Base-by-base conservation (phyloP, 2,113 vertebrate genomes). In the Percina caprodes region DNA sequence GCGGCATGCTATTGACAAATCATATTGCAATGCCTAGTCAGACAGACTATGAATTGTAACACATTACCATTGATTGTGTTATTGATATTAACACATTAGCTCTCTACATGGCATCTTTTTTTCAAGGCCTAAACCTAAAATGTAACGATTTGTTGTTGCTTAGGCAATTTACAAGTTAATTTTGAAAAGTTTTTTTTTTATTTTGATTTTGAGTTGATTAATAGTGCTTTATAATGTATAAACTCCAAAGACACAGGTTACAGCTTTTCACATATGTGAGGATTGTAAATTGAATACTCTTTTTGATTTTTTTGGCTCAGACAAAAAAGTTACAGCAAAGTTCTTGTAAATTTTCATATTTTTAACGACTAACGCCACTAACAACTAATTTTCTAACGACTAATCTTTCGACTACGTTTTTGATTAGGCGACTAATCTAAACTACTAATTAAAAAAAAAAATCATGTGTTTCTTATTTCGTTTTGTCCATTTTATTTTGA, bases 1-100 rank as follows among this genome's bases (percentile, higher is more conserved):
- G 48, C 33, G 39, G 9, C 19, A 56, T 52, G 16, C 33, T 83
- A 15, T 52, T 60, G 35, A 62, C 18, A 68, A n/a, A 33, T 72
- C 16, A 33, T 68, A 19, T 35, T 59, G 3, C 18, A 15, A 1
- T 21, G 23, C 14, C 30, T 60, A 4, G 11, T 52, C 16, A 15
- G 24, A 39, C 2, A 26, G 2, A 13, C 30, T 2, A 19, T 39
- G 59, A 14, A n/a, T 9, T 61, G 12, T 16, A 14, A 46, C 35
- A 24, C n/a, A 33, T 30, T 30, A 30, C 2, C 2, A 30, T 30
- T 30, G 3, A 30, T 30, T 30, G 30, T 30, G 2, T 30, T 30
- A 30, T 30, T 30, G 30, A 30, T 39, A 1, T 23, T 26, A 21
- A 39, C 26, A 6, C 10, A 15, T 30, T 33, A 30, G 14, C 33